A percentile compares a stretch with the other conserved stretches of the same genome.
phyloP scores from a whole-genome alignment of 2,888 invertebrate genomes.

The Caenorhabditis becei region DNA sequence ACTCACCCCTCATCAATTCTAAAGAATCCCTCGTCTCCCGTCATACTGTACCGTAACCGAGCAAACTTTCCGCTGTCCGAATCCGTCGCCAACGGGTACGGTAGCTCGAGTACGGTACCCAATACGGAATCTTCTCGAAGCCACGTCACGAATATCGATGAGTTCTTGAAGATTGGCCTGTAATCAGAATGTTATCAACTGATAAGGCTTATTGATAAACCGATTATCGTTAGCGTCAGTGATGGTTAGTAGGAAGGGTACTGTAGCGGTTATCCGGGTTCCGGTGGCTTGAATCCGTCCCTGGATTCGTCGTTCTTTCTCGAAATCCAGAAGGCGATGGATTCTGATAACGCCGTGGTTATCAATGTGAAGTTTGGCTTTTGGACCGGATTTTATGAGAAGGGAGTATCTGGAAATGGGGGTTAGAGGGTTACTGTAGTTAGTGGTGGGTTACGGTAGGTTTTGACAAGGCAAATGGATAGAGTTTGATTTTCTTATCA shows the following conservation, averaged over 20 bases:
- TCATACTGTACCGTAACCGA: constrained; percentile 58
- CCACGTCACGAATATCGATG: constrained; percentile 48
- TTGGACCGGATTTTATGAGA: constrained; percentile 49
- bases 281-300: constrained; percentile 52
- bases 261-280: constrained; percentile 30
- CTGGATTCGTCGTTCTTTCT: constrained; percentile 48
- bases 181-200: too few relatives aligned
- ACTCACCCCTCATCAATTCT: constrained; percentile 51
- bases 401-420: constrained; percentile 57
- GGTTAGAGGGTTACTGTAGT: constrained; percentile 18
- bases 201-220: too few relatives aligned
- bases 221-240: constrained; percentile 69
- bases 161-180: constrained; percentile 71
- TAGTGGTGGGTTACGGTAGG: too few relatives aligned
- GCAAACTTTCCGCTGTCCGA: constrained; percentile 56
- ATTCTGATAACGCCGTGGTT: constrained; percentile 41
- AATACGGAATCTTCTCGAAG: constrained; percentile 51
- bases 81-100: constrained; percentile 69
- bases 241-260: constrained; percentile 59
- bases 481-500: too few relatives aligned
- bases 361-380: constrained; percentile 51
- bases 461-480: too few relatives aligned
- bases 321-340: constrained; percentile 53
- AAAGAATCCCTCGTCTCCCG: constrained; percentile 64
- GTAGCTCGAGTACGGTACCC: constrained; percentile 64